phyloP scores from a whole-genome alignment of 2,888 invertebrate species.

The Spilarctia lutea region DNA sequence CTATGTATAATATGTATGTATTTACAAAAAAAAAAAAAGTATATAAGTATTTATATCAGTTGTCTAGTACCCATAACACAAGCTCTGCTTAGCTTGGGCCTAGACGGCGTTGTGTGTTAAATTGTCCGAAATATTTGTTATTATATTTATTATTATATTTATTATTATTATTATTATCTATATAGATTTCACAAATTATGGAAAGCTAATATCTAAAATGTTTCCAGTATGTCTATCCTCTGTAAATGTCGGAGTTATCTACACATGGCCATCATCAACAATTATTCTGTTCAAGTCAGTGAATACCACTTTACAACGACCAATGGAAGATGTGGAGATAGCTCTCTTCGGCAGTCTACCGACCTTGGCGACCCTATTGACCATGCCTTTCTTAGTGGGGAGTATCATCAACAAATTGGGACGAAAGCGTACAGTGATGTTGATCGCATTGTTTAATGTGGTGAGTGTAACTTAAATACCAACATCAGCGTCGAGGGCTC shows the following conservation, averaged over 20 bases:
- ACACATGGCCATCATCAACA: constrained; percentile 73
- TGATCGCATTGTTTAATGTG: constrained; percentile 56
- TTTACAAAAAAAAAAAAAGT: too few relatives aligned
- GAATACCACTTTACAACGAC: constrained; percentile 69
- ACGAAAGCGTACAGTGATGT: constrained; percentile 61
- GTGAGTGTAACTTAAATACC: constrained; percentile 53
- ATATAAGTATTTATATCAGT: too few relatives aligned
- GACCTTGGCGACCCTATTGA: constrained; percentile 44
- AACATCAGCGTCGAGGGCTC: too few relatives aligned
- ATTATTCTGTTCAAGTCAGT: constrained; percentile 65
- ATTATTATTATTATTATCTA: too few relatives aligned
- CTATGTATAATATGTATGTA: too few relatives aligned
- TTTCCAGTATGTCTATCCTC: constrained; percentile 69
- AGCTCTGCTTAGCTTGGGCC: too few relatives aligned
- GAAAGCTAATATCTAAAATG: too few relatives aligned
- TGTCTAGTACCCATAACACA: too few relatives aligned
- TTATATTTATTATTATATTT: too few relatives aligned
- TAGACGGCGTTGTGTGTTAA: too few relatives aligned
- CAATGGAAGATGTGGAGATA: constrained; percentile 67
- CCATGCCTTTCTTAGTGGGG: constrained; percentile 60
- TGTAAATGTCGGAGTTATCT: constrained; percentile 65
- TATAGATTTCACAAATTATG: too few relatives aligned
- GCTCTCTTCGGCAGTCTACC: constrained; percentile 69
- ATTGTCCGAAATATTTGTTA: too few relatives aligned
- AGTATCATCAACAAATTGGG: constrained; percentile 64